A percentile compares a stretch with the other conserved stretches of the same genome.
Evolutionary conservation across 2,888 invertebrate genomes (phyloP).

Genomic region (Sesia bembeciformis): DNA sequence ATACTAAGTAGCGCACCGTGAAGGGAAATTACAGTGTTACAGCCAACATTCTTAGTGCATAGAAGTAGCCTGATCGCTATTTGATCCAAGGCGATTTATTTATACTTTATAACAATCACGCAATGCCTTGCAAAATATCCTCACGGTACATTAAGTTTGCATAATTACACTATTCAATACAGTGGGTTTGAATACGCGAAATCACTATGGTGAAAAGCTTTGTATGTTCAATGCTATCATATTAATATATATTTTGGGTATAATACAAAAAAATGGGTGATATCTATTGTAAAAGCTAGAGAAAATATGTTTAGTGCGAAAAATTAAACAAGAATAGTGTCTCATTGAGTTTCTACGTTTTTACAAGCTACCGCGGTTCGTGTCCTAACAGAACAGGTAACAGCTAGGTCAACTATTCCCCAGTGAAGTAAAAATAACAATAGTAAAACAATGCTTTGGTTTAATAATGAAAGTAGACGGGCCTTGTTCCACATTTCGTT

Average conservation of each 20-base stretch:
- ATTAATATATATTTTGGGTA: too few relatives aligned
- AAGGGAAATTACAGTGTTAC: background rate
- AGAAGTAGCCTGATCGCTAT: background rate
- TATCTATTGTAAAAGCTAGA: too few relatives aligned
- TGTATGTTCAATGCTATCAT: too few relatives aligned
- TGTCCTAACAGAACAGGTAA: constrained; percentile 15
- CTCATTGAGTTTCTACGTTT: background rate
- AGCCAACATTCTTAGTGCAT: background rate
- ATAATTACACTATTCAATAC: background rate
- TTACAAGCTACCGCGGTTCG: background rate
- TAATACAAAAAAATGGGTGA: too few relatives aligned
- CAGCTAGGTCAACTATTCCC: constrained; percentile 8
- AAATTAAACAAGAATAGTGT: too few relatives aligned
- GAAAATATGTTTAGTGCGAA: too few relatives aligned
- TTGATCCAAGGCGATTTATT: background rate
- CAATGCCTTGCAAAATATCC: background rate
- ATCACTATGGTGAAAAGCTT: too few relatives aligned
- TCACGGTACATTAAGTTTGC: background rate
- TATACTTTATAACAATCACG: background rate
- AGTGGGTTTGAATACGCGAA: background rate
- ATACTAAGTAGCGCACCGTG: background rate
- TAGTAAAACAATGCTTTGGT: background rate
- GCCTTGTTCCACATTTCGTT: constrained; percentile 20
- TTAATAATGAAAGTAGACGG: constrained; percentile 2
- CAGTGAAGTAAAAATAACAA: constrained; percentile 6